These are phyloP conservation scores for Plebejus argus DNA, from an alignment of 2,888 invertebrate species.

Conservation along the genomic window DNA sequence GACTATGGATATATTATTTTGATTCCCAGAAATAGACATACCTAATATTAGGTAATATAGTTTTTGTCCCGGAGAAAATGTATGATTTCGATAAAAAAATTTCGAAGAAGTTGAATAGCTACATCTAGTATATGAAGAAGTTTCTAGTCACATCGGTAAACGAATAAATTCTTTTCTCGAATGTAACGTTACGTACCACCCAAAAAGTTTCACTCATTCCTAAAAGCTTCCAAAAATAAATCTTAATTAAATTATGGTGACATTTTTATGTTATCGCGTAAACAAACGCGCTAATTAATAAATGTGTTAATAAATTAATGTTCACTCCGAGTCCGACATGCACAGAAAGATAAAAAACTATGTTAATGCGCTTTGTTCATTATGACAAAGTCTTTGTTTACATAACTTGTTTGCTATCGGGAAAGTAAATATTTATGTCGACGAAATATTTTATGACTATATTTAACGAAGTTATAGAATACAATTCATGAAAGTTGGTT, in stretches of 20 bases:
- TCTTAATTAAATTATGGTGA: slow-evolving; percentile 28
- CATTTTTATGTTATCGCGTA: slow-evolving; percentile 22
- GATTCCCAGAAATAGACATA: no score
- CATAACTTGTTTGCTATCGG: not conserved
- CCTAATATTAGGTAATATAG: no score
- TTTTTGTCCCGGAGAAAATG: no score
- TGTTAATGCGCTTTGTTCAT: slow-evolving; percentile 33
- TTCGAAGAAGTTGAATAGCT: not conserved
- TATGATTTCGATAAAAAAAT: not conserved
- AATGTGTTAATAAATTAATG: slow-evolving; percentile 31
- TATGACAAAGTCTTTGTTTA: slow-evolving; percentile 26
- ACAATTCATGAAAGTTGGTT: not conserved
- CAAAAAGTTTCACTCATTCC: not conserved
- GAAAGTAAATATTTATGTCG: not conserved
- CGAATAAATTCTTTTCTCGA: not conserved
- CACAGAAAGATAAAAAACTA: slow-evolving; percentile 33
- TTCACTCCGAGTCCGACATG: slow-evolving; percentile 25
- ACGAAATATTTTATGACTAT: not conserved
- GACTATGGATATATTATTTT: no score
- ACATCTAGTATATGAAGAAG: no score
- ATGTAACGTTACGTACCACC: not conserved
- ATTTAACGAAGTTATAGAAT: not conserved
- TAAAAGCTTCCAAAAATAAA: slow-evolving; percentile 23
- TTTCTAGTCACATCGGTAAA: no score
- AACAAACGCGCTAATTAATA: slow-evolving; percentile 30